Evolutionary conservation across 2,888 invertebrate genomes (phyloP).

Genomic region (Octonoba sinensis): DNA sequence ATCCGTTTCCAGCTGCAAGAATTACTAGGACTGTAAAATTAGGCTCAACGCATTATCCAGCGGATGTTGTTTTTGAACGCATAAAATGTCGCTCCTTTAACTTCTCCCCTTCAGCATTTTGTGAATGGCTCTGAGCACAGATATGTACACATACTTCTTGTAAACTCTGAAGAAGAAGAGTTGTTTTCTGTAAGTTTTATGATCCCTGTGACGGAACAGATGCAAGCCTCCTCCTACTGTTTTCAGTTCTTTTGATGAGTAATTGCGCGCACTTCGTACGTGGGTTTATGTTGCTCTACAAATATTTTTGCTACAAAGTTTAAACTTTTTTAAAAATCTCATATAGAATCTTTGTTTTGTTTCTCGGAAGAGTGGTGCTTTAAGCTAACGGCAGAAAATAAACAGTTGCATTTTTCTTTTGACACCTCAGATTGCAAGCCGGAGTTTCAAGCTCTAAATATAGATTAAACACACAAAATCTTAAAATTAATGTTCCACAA

Average conservation of each 20-base stretch:
- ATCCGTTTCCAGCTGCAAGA: slow-evolving; percentile 56
- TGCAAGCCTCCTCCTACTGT: neutral
- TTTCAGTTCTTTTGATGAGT: neutral
- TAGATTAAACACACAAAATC: no score
- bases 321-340: no score
- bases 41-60: slow-evolving; percentile 21
- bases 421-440: no score
- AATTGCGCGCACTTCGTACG: neutral
- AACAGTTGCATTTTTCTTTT: no score
- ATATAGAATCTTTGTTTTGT: no score
- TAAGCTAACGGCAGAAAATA: no score
- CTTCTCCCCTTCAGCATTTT: neutral
- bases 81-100: slow-evolving; percentile 24
- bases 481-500: no score
- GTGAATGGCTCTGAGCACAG: neutral
- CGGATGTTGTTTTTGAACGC: slow-evolving; percentile 55
- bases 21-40: slow-evolving; percentile 54
- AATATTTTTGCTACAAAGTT: neutral
- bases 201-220: slow-evolving; percentile 6
- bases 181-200: slow-evolving; percentile 13
- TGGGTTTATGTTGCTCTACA: neutral
- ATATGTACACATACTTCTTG: slow-evolving; percentile 4
- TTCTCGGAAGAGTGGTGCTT: no score
- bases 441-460: no score
- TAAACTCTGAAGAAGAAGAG: neutral